phyloP scores from a whole-genome alignment of 2,797 vertebrate genomes.

The Artibeus jamaicensis region DNA sequence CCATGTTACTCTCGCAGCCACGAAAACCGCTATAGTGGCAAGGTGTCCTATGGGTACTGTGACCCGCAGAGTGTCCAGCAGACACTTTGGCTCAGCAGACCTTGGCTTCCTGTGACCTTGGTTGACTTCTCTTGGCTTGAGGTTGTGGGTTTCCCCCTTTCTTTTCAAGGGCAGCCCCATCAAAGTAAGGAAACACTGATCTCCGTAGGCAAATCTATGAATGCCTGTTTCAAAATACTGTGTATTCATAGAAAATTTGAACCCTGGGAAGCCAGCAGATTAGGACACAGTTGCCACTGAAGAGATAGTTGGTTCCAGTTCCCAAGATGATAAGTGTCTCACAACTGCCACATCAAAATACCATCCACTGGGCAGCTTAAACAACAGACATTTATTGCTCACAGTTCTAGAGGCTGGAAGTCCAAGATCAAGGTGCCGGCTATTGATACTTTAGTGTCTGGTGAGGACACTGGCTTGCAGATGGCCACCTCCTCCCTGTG shows the following conservation, averaged over 20 bases:
- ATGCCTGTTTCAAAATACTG: not conserved
- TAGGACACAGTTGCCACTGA: not conserved
- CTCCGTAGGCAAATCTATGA: not conserved
- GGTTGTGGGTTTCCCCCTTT: rapidly evolving
- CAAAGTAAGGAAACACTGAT: not conserved
- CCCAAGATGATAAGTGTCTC: not conserved
- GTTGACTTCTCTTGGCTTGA: not conserved
- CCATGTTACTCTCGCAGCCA: not conserved
- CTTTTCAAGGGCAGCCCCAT: not conserved
- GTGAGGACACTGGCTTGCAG: not conserved
- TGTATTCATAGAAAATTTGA: not conserved
- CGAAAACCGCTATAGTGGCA: not conserved
- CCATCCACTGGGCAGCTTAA: not conserved
- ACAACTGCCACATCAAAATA: not conserved
- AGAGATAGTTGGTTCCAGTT: not conserved
- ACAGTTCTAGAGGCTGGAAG: not conserved
- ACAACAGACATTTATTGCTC: not conserved
- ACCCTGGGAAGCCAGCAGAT: not conserved
- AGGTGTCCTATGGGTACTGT: not conserved
- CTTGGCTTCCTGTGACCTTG: not conserved
- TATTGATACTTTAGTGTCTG: not conserved
- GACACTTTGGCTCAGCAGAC: not conserved
- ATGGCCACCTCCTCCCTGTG: not conserved
- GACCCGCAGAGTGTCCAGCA: not conserved
- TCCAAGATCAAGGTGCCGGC: not conserved